These are phyloP conservation scores for Clarias fuscus DNA, from an alignment of 2,797 vertebrate genomes.

Conservation along the genomic window DNA sequence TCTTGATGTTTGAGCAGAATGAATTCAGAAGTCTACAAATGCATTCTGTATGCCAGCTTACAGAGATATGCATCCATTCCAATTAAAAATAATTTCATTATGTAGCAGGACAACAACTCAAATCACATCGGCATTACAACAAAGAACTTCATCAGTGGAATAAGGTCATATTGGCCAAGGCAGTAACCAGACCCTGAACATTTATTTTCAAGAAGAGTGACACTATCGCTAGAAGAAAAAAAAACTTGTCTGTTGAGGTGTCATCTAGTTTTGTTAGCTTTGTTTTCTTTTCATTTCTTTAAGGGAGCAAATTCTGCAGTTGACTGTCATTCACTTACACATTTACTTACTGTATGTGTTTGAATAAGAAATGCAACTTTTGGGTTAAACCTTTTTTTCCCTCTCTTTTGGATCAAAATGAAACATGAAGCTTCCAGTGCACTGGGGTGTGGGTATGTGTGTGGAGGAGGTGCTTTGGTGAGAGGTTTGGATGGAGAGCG, in stretches of 20 bases:
- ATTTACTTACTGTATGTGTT: neutral
- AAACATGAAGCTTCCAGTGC: neutral
- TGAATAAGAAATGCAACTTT: neutral
- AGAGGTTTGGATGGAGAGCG: conserved; percentile 17
- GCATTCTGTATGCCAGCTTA: neutral
- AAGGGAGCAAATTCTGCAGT: neutral
- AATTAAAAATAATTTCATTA: neutral
- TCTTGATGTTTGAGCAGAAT: neutral
- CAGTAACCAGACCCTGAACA: neutral
- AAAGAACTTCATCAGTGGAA: neutral
- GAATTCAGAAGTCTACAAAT: neutral
- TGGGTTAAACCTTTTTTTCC: neutral
- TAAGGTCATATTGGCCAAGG: neutral
- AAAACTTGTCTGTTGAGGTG: neutral
- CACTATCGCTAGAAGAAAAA: no score
- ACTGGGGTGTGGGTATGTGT: neutral
- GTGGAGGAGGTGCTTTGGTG: conserved; percentile 9
- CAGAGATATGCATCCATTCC: neutral
- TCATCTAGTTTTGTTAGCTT: neutral
- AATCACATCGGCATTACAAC: neutral
- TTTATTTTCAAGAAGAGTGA: neutral
- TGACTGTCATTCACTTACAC: neutral
- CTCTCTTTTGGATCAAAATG: neutral
- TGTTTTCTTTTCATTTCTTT: neutral
- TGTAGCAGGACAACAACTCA: neutral